Base-by-base conservation (phyloP, 2,113 vertebrate species). In the Acrocephalus arundinaceus region DNA sequence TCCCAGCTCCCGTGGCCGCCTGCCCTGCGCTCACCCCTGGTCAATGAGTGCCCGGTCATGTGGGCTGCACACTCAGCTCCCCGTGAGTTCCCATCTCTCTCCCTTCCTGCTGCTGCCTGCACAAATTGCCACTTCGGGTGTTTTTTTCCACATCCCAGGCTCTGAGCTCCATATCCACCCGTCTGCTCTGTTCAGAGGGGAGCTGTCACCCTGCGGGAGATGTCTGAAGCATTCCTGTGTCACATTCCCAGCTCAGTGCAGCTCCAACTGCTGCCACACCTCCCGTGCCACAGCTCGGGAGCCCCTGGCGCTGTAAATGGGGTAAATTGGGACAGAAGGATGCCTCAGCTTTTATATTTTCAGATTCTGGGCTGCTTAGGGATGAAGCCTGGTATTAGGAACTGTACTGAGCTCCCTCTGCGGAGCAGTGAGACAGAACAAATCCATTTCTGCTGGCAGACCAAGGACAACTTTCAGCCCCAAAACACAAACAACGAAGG, bases 41-140 rank as follows among this genome's bases (percentile, higher is more conserved):
- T 93, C 93, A 94, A 63, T 91, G 92, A 89, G 85, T 93, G 63
- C 70, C 96, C 14, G 57, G 27, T 96, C 93, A 84, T 63, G 72
- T 10, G 96, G 31, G 70, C 90, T 52, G 87, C 93, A 33, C 23
- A 37, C 4, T 52, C 91, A 85, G 77, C 61, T 81, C 76, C 0
- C 6, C 2, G 58, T 61, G 82, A 78, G 33, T 6, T 30, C 66
- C 85, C 90, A 28, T 13, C 84, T 3, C 3, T 1, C 23, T 92
- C 59, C 84, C 76, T 17, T 37, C 46, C 23, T 1, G 13, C 83
- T 62, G 22, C 88, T 12, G 48, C 5, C 5, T 62, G 71, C 70
- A 63, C 13, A 54, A 54, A 20, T 25, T 7, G n/a, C 41, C 37
- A 22, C 0, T 0, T 55, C 18, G 13, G 28, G 28, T 9, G 8